Percentiles rank a stretch among this genome's conserved stretches.
Conservation (phyloP, 2,113 vertebrate species). For the Festucalex cinctus region DNA sequence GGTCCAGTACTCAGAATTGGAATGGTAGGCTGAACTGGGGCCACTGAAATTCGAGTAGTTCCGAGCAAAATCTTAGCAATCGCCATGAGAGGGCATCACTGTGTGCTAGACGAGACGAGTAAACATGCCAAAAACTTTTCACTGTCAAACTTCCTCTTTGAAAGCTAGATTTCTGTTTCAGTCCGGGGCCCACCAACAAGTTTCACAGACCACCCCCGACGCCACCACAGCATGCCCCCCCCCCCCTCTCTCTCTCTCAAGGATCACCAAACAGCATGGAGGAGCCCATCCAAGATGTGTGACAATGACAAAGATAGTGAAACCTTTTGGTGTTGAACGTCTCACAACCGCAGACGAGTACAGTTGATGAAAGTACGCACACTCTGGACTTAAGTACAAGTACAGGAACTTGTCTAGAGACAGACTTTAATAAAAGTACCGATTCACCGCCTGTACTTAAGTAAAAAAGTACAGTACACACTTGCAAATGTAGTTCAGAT, state of each 20-base stretch:
- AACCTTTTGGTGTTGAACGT: conserved; percentile 47
- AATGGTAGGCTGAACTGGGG: too few species aligned
- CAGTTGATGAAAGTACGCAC: conserved; percentile 24
- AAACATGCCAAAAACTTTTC: conserved; percentile 47
- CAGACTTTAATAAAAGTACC: background rate
- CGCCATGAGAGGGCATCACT: conserved; percentile 69
- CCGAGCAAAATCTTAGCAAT: too few species aligned
- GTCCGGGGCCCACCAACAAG: conserved; percentile 41
- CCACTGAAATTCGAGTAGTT: too few species aligned
- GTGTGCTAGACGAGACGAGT: conserved; percentile 55
- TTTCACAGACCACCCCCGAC: conserved; percentile 34
- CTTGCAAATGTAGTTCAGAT: background rate
- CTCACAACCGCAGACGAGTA: conserved; percentile 58
- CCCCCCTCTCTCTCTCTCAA: background rate
- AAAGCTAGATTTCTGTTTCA: conserved; percentile 49
- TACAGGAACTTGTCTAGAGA: background rate
- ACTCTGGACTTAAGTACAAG: background rate
- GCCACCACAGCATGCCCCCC: background rate
- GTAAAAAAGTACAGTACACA: background rate
- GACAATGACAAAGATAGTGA: conserved; percentile 53
- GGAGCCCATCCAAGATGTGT: conserved; percentile 45
- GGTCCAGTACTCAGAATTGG: too few species aligned
- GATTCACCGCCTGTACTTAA: background rate
- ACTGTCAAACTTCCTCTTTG: conserved; percentile 53
- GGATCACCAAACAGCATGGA: conserved; percentile 21